A percentile compares a stretch with the other conserved stretches of the same genome.
Conservation (phyloP, 2,888 invertebrate species). For the Drepana falcataria region DNA sequence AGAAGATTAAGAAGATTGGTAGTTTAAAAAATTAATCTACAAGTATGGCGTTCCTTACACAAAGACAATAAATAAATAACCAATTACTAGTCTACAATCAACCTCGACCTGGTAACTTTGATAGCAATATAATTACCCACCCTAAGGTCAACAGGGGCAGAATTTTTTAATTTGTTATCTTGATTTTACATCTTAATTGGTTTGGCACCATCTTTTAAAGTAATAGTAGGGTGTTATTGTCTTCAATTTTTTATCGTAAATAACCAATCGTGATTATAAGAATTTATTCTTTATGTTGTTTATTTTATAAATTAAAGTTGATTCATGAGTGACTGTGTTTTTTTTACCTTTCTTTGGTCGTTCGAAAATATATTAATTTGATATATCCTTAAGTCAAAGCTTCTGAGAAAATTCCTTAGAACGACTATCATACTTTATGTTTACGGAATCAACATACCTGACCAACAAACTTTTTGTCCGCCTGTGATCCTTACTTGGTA, state of each 20-base stretch:
- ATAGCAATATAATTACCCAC: background rate
- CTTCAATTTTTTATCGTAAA: background rate
- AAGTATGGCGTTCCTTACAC: no score
- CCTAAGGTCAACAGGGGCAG: background rate
- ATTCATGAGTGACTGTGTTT: no score
- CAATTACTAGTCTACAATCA: background rate
- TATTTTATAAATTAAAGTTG: background rate
- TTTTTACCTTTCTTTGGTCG: no score
- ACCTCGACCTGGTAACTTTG: background rate
- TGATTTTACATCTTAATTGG: background rate
- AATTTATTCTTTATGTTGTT: background rate
- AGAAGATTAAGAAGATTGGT: no score
- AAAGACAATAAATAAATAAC: background rate
- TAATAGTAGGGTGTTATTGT: background rate
- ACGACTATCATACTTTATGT: conserved; percentile 22
- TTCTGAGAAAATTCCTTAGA: background rate
- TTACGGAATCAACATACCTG: conserved; percentile 45
- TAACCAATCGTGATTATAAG: background rate
- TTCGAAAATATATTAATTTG: no score
- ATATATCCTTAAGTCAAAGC: no score
- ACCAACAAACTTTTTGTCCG: no score
- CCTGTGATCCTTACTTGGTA: conserved; percentile 14
- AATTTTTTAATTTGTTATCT: background rate
- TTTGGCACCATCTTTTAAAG: background rate
- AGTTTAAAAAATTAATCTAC: no score